phyloP scores from a whole-genome alignment of 2,888 invertebrate genomes.

The Tiliacea aurago region DNA sequence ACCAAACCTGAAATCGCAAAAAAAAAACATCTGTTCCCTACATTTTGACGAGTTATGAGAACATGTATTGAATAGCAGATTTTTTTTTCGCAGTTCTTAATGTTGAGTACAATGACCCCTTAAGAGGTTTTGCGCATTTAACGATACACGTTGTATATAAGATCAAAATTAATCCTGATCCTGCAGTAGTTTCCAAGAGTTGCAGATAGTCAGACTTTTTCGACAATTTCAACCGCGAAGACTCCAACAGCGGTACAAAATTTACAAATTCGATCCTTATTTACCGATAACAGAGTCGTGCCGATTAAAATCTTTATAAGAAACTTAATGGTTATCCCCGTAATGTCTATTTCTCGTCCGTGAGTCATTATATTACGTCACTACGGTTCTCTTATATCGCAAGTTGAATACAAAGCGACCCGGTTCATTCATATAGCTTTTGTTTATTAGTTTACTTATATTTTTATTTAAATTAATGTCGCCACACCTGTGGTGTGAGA shows the following conservation, averaged over 20 bases:
- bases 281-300: constrained; percentile 56
- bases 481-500: constrained; percentile 32
- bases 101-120: too few relatives aligned
- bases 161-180: too few relatives aligned
- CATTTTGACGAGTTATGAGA: too few relatives aligned
- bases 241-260: not conserved
- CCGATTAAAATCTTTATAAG: constrained; percentile 54
- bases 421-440: constrained; percentile 28
- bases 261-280: constrained; percentile 47
- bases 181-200: not conserved
- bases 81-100: too few relatives aligned
- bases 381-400: constrained; percentile 59
- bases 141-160: too few relatives aligned
- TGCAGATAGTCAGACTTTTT: not conserved
- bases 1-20: too few relatives aligned
- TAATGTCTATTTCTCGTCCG: constrained; percentile 71
- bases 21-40: too few relatives aligned
- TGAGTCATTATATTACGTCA: constrained; percentile 78
- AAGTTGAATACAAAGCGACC: constrained; percentile 61
- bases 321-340: constrained; percentile 66
- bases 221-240: constrained; percentile 7
- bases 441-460: constrained; percentile 51
- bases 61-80: too few relatives aligned
- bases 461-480: constrained; percentile 45
- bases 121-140: too few relatives aligned